Conservation (phyloP, 2,888 invertebrate genomes). For the Rhorus exstirpatorius region DNA sequence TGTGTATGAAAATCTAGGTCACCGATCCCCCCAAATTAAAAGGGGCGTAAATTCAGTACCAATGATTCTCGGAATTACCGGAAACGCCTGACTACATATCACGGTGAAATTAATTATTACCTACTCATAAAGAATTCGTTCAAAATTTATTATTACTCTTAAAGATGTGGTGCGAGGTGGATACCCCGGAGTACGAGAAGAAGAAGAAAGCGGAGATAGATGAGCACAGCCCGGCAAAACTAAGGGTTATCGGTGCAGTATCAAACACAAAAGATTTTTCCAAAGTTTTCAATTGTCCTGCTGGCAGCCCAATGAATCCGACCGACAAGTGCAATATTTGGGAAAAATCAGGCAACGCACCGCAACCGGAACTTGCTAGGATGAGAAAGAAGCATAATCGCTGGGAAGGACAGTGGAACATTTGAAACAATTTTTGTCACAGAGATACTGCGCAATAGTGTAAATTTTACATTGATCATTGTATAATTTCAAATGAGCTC, state of each 20-base stretch:
- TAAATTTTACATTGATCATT: neutral
- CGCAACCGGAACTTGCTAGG: neutral
- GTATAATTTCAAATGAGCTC: neutral
- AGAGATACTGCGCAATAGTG: neutral
- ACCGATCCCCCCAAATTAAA: no score
- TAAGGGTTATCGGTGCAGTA: constrained; percentile 59
- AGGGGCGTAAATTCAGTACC: no score
- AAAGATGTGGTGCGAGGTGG: constrained; percentile 58
- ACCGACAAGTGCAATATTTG: constrained; percentile 64
- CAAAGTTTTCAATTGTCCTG: constrained; percentile 60
- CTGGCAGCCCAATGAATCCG: constrained; percentile 65
- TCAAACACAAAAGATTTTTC: constrained; percentile 65
- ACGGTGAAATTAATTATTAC: no score
- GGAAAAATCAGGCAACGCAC: constrained; percentile 14
- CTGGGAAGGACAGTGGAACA: constrained; percentile 30
- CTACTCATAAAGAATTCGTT: no score
- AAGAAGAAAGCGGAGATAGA: neutral
- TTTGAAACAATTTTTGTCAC: neutral
- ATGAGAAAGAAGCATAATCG: constrained; percentile 5
- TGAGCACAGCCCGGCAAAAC: constrained; percentile 52
- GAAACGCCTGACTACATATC: no score
- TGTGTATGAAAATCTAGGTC: no score
- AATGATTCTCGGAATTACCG: no score
- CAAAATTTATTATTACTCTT: neutral
- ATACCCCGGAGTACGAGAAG: constrained; percentile 28